These are phyloP conservation scores for Agonopterix arenella DNA, from an alignment of 2,888 invertebrate species.

Conservation along the genomic window DNA sequence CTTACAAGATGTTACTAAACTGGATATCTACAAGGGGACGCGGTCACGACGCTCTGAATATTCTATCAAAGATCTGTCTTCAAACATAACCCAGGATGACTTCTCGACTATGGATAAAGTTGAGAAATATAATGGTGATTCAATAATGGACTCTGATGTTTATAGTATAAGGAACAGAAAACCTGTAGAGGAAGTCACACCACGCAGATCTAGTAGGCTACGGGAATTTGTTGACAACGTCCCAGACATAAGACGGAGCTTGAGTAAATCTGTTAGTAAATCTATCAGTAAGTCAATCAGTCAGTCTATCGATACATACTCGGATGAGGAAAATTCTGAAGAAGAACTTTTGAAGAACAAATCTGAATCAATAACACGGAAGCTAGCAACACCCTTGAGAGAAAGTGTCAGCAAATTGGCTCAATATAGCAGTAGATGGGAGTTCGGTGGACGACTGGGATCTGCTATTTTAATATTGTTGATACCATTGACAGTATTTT, in stretches of 20 bases:
- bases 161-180: constrained; percentile 47
- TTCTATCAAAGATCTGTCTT: constrained; percentile 45
- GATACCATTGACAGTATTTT: constrained; percentile 49
- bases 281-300: constrained; percentile 56
- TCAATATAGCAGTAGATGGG: constrained; percentile 42
- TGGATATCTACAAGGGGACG: constrained; percentile 40
- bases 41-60: constrained; percentile 53
- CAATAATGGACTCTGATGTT: constrained; percentile 38
- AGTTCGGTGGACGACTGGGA: constrained; percentile 61
- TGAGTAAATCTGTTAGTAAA: constrained; percentile 54
- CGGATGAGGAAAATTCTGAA: constrained; percentile 58
- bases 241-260: constrained; percentile 48
- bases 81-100: constrained; percentile 23
- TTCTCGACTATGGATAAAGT: constrained; percentile 12
- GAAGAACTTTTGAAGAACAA: constrained; percentile 37
- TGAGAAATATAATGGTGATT: constrained; percentile 46
- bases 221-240: constrained; percentile 44
- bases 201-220: constrained; percentile 51
- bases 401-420: constrained; percentile 36
- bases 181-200: constrained; percentile 41
- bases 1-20: constrained; percentile 38
- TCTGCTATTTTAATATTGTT: constrained; percentile 40
- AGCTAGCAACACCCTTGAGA: constrained; percentile 58
- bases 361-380: constrained; percentile 47
- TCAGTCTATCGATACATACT: constrained; percentile 52